Evolutionary conservation across 2,797 vertebrate species (phyloP).

Genomic region (Coilia nasus): DNA sequence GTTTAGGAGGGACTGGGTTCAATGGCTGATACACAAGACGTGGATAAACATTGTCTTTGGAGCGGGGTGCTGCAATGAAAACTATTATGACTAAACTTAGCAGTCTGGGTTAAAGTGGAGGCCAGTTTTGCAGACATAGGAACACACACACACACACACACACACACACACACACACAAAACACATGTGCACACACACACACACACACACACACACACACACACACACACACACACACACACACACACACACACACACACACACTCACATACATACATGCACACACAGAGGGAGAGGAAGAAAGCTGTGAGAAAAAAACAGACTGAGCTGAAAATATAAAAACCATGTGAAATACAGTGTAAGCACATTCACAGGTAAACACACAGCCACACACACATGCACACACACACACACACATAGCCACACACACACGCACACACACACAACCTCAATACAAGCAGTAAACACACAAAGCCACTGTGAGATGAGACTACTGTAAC

Average conservation of each 20-base stretch:
- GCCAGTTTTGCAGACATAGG: background rate
- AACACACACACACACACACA: background rate
- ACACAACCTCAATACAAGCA: too few relatives aligned
- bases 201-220: constrained; percentile 21
- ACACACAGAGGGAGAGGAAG: background rate
- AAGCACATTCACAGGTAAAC: background rate
- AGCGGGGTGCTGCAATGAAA: background rate
- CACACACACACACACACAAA: too few relatives aligned
- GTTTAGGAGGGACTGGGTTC: background rate
- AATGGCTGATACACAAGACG: background rate
- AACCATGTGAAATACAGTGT: background rate
- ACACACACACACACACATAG: too few relatives aligned
- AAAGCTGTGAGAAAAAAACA: background rate
- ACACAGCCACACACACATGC: background rate
- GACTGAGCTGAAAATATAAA: background rate
- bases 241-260: background rate
- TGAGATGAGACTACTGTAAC: too few relatives aligned
- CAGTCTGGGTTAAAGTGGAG: background rate
- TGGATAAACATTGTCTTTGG: constrained; percentile 19
- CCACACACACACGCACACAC: too few relatives aligned
- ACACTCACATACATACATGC: too few relatives aligned
- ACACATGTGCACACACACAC: background rate
- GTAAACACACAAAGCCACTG: too few relatives aligned
- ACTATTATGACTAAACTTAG: constrained; percentile 7
- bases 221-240: constrained; percentile 6